Evolutionary conservation across 2,888 invertebrate species (phyloP), one percentile per base, ranked within the genome.

Genomic region (Tinea pellionella): DNA sequence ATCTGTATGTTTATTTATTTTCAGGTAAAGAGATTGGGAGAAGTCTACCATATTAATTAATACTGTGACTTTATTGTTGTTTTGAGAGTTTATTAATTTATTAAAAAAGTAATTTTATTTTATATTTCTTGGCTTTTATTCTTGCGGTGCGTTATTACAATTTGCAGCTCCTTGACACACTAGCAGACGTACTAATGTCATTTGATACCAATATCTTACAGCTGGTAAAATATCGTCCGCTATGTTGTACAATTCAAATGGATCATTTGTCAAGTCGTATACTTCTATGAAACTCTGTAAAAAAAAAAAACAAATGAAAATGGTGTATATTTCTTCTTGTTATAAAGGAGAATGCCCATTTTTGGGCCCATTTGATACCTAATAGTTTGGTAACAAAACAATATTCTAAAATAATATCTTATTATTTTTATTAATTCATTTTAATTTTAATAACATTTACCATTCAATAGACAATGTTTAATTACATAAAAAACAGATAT

Each of bases 261-360:
- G 92, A 73, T 96, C 96, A 0, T 69, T 68, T 0, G 70, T 72
- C 12, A 96, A 71, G 73, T 96, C 89, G 73, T 96, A 96, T n/a
- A 91, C 89, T 80, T 96, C 96, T 0, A 89, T 78, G 72, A 92
- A 95, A 64, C 88, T 78, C 94, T 94, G 75, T 41, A 81, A 81
- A 66, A 65, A 59, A 61, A 24, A 19, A 55, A 55, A 2, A 9
- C 37, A 37, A 37, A 3, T 24, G 2, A n/a, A n/a, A n/a, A n/a
- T n/a, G n/a, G n/a, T n/a, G n/a, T n/a, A n/a, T n/a, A n/a, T n/a
- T n/a, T n/a, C n/a, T n/a, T n/a, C n/a, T n/a, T n/a, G n/a, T n/a
- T n/a, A n/a, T n/a, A n/a, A n/a, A n/a, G n/a, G n/a, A n/a, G n/a
- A n/a, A n/a, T n/a, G n/a, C n/a, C n/a, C n/a, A n/a, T n/a, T n/a